Evolutionary conservation across 2,113 vertebrate genomes (phyloP), one percentile per base, ranked within the genome.

Genomic region (Loxodonta africana): DNA sequence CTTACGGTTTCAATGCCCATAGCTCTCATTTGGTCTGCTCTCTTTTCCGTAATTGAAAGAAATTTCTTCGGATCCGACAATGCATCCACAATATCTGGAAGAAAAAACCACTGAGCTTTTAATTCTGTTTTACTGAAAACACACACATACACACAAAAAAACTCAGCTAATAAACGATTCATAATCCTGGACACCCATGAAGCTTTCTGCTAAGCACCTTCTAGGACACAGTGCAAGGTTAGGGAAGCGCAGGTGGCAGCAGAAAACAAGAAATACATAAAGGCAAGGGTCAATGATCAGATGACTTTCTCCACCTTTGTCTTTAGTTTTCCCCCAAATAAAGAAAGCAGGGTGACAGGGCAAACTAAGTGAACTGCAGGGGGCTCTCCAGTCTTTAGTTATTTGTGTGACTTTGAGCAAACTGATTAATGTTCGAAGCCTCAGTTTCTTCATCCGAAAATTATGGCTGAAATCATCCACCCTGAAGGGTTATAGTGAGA

Each of bases 1-100:
- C 98, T 98, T 98, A 99, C 99, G 46, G 99, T 99, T 98, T 99
- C 99, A 15, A 99, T 99, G 53, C 99, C 99, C 98, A 99, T 99
- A 1, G 99, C 99, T 98, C 99, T 99, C 99, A 99, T 99, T 98
- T 99, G 99, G 98, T 99, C 99, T 30, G 99, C 99, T 98, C 99
- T 99, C 98, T 99, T 99, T 98, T 99, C 99, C 46, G 99, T 99
- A 97, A 99, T 99, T 78, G 99, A 99, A 93, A 99, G 98, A 98
- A 99, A 99, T 98, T 99, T 99, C 99, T 99, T 99, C 98, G 99
- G 99, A 98, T 99, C 99, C 88, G 99, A 99, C 81, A 99, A 99
- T 97, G 99, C 99, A 96, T 99, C 99, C 97, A 99, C 99, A 37
- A 99, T 99, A 90, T 99, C 99, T 99, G 97, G 23, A 98, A 97